Evolutionary conservation across 2,888 invertebrate genomes (phyloP), one percentile per base, ranked within the genome.

Genomic region (Tiliacea aurago): DNA sequence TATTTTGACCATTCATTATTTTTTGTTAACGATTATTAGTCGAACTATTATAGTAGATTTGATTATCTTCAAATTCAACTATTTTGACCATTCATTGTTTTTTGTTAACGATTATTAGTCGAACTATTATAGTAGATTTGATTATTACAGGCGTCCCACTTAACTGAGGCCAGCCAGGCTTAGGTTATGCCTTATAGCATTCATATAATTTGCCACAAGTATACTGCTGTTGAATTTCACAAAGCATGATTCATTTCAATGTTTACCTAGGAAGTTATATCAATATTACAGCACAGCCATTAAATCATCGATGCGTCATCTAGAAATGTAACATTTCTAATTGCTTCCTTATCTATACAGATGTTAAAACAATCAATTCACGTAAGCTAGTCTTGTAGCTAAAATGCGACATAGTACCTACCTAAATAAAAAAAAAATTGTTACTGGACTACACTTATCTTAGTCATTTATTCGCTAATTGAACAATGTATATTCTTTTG

Each of bases 301-400:
- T n/a, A n/a, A 51, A 76, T n/a, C 13, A 74, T 49, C 13, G n/a
- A 73, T 68, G 37, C 37, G 69, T 53, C n/a, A 75, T 68, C 2
- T 18, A 33, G 0, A 49, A 73, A 33, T 18, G 11, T 37, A 43
- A 33, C 2, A 74, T 23, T 37, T 55, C 28, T 13, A 55, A 20
- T 59, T 45, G 18, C 4, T 51, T 53, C 23, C 41, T 23, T 41
- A 33, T 65, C 47, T 76, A 23, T 11, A 23, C 23, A 49, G n/a
- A 56, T 33, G 15, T 47, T 33, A 49, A 15, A n/a, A n/a, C n/a
- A n/a, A n/a, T n/a, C n/a, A n/a, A n/a, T n/a, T n/a, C n/a, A n/a
- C n/a, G n/a, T n/a, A n/a, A n/a, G n/a, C n/a, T n/a, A n/a, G n/a
- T n/a, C n/a, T n/a, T n/a, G n/a, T n/a, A n/a, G n/a, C n/a, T n/a